These are phyloP conservation scores for Tetramorium simillimum DNA, from an alignment of 1,140 invertebrate genomes.

Conservation along the genomic window DNA sequence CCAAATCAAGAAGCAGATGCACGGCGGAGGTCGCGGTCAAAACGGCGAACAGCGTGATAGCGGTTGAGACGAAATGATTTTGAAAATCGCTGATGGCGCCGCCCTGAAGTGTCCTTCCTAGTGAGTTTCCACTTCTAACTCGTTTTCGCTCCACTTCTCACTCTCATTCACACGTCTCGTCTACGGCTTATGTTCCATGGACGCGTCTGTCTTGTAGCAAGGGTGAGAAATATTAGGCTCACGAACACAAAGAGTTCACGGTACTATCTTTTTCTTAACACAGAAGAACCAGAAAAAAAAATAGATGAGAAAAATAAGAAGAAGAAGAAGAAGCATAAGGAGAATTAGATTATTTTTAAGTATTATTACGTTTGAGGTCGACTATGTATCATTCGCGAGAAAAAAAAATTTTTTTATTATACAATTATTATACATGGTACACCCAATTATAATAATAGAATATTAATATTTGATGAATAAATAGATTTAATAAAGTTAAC, in stretches of 20 bases:
- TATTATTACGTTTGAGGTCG: no score
- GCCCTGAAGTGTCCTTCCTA: slow-evolving; percentile 77
- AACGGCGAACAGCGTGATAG: slow-evolving; percentile 15
- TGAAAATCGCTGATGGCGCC: slow-evolving; percentile 83
- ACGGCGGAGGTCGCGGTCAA: slow-evolving; percentile 58
- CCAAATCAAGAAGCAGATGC: slow-evolving; percentile 35
- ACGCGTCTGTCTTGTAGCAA: neutral
- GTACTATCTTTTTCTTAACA: neutral
- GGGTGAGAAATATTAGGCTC: neutral
- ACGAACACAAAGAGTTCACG: no score
- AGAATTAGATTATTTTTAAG: neutral
- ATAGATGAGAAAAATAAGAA: no score
- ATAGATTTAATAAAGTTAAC: no score
- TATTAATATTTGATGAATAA: no score
- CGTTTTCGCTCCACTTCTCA: slow-evolving; percentile 48
- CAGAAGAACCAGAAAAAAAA: no score
- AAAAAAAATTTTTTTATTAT: no score
- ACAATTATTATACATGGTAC: no score
- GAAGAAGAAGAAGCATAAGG: neutral
- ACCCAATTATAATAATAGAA: no score
- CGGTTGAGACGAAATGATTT: slow-evolving; percentile 66
- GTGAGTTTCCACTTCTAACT: slow-evolving; percentile 76
- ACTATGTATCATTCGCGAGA: no score
- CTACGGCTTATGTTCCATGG: neutral
- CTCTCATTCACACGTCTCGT: neutral